Evolutionary conservation across 2,888 invertebrate genomes (phyloP).

Genomic region (Lasius platythorax): DNA sequence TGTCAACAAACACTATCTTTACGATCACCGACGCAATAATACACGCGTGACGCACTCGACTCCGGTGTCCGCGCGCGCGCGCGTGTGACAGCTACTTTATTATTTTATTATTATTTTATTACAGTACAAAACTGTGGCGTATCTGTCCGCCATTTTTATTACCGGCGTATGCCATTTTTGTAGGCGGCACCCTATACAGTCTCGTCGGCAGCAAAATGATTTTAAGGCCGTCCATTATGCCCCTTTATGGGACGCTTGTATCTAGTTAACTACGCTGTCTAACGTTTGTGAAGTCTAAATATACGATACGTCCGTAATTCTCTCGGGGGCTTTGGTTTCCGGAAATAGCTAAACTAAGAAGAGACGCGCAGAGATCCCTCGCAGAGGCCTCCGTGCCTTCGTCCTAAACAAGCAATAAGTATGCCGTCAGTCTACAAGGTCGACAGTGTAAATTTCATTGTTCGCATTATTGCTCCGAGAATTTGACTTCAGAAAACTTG

Average conservation of each 20-base stretch:
- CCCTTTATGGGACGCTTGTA: constrained; percentile 61
- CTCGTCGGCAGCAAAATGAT: constrained; percentile 58
- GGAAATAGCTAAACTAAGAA: constrained; percentile 49
- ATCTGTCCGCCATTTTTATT: constrained; percentile 38
- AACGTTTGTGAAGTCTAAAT: constrained; percentile 53
- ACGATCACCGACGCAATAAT: neutral
- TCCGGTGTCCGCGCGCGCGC: neutral
- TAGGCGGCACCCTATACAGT: constrained; percentile 51
- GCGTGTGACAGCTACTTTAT: constrained; percentile 51
- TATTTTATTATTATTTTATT: constrained; percentile 65
- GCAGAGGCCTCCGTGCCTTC: neutral
- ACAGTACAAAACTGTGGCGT: neutral
- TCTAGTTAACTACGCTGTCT: constrained; percentile 62
- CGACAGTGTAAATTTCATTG: constrained; percentile 60
- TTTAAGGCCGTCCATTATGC: constrained; percentile 67
- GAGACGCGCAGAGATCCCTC: neutral
- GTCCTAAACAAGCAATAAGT: constrained; percentile 73
- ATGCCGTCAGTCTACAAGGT: constrained; percentile 49
- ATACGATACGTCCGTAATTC: constrained; percentile 59
- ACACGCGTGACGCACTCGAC: constrained; percentile 15
- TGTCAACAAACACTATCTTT: constrained; percentile 19
- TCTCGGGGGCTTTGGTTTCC: constrained; percentile 59
- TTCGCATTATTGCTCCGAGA: constrained; percentile 50
- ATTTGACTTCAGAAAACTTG: constrained; percentile 46
- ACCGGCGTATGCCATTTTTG: constrained; percentile 58